Evolutionary conservation across 2,797 vertebrate genomes (phyloP), one percentile per base, ranked within the genome.

Genomic region (Alauda arvensis): DNA sequence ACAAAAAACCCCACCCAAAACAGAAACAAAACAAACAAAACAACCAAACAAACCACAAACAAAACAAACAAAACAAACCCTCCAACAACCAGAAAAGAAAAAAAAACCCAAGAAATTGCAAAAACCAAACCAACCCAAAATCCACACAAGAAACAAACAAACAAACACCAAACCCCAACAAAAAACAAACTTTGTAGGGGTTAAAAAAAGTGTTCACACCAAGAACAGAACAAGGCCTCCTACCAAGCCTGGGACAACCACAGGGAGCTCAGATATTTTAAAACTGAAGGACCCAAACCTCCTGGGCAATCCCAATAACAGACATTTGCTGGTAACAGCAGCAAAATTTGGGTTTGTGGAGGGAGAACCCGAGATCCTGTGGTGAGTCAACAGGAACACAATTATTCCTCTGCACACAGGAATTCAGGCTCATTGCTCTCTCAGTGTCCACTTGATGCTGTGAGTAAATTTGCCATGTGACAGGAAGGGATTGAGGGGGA

Each of bases 181-280:
- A 69, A 42, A 42, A 74, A 3, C 0, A 0, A 40, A 5, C 13
- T 85, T 67, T 43, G 16, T 8, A 34, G n/a, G 8, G 14, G 0
- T 10, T 16, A 21, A n/a, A 59, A 12, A 10, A 7, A 17, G 3
- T 8, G 3, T 43, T 70, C 31, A 10, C 19, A 31, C 10, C 6
- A 37, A 34, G 20, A 60, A 12, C 9, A 46, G 37, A 49, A 18
- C 34, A 8, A 60, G 57, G 21, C 14, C 33, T 43, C 15, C 8
- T 66, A 24, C 17, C 45, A 60, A 17, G 33, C 10, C 5, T 1
- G 2, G 37, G 21, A 25, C 33, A 53, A 17, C 19, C 3, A 1
- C 0, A 0, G 8, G 20, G 49, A 39, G 16, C 29, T 55, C 8
- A 4, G 23, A 25, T 5, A 3, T 51, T n/a, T 29, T 15, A 26